A percentile compares a stretch with the other conserved stretches of the same genome.
These are phyloP conservation scores for Butorides virescens DNA, from an alignment of 2,113 vertebrate species.

Conservation along the genomic window DNA sequence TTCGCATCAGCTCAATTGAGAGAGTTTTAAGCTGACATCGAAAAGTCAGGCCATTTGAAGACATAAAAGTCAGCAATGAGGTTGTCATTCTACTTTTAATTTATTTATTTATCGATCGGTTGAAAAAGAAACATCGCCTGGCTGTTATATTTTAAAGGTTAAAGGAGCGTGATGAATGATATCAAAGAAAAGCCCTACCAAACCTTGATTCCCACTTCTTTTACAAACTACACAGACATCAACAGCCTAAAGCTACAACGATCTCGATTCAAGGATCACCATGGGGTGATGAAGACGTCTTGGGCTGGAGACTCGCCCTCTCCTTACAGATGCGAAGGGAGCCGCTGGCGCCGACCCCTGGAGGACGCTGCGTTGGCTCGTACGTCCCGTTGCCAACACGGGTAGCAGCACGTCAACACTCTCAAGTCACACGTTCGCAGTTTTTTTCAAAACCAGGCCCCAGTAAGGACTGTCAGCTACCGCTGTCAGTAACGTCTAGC, in stretches of 20 bases:
- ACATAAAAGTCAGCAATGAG: background rate
- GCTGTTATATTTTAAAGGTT: slow-evolving; percentile 15
- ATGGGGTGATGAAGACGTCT: background rate
- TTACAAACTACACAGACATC: background rate
- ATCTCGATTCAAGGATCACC: background rate
- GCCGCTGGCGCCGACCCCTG: background rate
- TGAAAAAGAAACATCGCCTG: background rate
- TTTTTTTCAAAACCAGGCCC: background rate
- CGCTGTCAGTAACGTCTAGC: background rate
- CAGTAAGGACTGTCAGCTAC: background rate
- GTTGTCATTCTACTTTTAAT: background rate
- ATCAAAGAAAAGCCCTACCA: background rate
- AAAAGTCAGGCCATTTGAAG: background rate
- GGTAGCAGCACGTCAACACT: background rate
- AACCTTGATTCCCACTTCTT: background rate
- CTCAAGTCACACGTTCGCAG: background rate
- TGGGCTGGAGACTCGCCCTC: background rate
- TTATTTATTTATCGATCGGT: background rate
- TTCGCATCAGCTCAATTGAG: background rate
- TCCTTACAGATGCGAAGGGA: background rate
- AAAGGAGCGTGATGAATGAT: background rate
- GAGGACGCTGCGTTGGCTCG: background rate
- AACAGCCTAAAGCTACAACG: background rate
- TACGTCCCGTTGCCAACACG: background rate
- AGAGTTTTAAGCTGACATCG: background rate